These are phyloP conservation scores for Phocides pigmalion DNA, from an alignment of 1,140 invertebrate genomes.

Conservation along the genomic window DNA sequence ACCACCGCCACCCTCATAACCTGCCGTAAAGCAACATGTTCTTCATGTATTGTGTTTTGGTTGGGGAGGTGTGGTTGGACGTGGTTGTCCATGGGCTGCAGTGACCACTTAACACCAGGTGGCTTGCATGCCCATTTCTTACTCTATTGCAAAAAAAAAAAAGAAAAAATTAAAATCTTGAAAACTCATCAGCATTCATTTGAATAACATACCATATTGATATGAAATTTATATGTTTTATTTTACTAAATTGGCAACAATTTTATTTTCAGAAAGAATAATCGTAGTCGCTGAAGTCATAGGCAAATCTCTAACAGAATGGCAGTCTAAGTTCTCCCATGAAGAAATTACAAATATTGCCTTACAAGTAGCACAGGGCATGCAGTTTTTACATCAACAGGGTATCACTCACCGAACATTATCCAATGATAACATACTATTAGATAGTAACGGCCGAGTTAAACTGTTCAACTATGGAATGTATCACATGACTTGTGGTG, in stretches of 20 bases:
- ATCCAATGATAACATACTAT: constrained; percentile 92
- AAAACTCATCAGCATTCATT: no score
- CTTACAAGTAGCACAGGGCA: constrained; percentile 88
- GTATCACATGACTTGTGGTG: constrained; percentile 94
- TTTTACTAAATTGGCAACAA: neutral
- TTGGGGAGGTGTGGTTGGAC: no score
- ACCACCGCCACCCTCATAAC: no score
- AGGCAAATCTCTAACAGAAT: constrained; percentile 85
- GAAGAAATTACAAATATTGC: constrained; percentile 86
- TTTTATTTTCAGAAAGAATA: constrained; percentile 90
- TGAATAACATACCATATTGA: no score
- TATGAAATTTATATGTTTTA: no score
- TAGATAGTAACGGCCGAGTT: constrained; percentile 88
- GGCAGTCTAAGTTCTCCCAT: constrained; percentile 72
- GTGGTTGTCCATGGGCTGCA: no score
- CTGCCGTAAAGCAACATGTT: no score
- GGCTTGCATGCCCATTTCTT: no score
- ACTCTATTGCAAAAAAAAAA: no score
- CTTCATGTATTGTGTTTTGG: no score
- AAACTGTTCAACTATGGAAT: constrained; percentile 97
- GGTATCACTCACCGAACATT: constrained; percentile 92
- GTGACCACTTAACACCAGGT: no score
- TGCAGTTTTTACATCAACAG: constrained; percentile 89
- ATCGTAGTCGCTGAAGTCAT: constrained; percentile 95
- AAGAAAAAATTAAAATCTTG: neutral